phyloP scores from a whole-genome alignment of 2,888 invertebrate species.

The Bedellia somnulentella region DNA sequence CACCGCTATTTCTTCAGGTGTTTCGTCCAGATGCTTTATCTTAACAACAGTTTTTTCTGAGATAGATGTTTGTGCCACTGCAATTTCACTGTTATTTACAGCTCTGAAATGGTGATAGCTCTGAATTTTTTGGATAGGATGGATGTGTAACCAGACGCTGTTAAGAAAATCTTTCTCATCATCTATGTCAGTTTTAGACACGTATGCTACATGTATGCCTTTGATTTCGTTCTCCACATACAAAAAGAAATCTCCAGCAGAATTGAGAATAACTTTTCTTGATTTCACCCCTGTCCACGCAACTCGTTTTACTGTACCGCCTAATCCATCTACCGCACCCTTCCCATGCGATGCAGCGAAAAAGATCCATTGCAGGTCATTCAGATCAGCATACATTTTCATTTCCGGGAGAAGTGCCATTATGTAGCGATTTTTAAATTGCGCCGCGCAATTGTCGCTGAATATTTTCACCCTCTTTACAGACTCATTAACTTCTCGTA shows the following conservation, averaged over 20 bases:
- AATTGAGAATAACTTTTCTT: slow-evolving; percentile 3
- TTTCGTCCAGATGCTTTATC: background rate
- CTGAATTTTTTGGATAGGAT: background rate
- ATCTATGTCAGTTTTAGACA: background rate
- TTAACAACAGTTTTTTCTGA: background rate
- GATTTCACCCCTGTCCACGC: slow-evolving; percentile 5
- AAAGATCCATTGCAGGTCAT: slow-evolving; percentile 5
- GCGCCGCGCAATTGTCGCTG: slow-evolving; percentile 6
- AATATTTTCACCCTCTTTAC: slow-evolving; percentile 5
- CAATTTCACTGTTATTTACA: background rate
- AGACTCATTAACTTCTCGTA: slow-evolving; percentile 3
- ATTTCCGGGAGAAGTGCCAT: slow-evolving; percentile 3
- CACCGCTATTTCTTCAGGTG: background rate
- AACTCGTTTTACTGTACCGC: slow-evolving; percentile 2
- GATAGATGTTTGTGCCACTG: background rate
- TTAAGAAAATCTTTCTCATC: background rate
- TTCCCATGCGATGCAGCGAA: slow-evolving; percentile 7
- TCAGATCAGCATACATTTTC: slow-evolving; percentile 3
- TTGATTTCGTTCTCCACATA: background rate
- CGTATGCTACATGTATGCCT: background rate
- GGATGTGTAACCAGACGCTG: background rate
- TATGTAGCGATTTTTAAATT: slow-evolving; percentile 4
- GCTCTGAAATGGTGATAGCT: background rate
- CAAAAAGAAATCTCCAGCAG: slow-evolving; percentile 1
- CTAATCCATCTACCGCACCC: slow-evolving; percentile 6